These are phyloP conservation scores for Erebia epiphron DNA, from an alignment of 2,888 invertebrate genomes.

Conservation along the genomic window DNA sequence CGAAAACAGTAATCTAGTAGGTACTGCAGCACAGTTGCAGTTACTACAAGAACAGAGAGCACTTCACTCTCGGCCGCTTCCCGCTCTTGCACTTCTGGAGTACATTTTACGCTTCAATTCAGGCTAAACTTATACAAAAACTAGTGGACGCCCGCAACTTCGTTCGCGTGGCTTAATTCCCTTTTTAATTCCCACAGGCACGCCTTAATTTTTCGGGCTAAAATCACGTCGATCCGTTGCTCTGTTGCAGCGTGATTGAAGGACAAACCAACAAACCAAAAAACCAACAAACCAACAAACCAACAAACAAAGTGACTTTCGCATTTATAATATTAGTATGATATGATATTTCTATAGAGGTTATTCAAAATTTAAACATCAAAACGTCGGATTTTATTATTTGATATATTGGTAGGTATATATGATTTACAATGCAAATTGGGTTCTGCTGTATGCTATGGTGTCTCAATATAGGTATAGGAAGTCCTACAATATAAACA, in stretches of 20 bases:
- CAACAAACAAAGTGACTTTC: no score
- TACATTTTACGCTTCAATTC: conserved; percentile 18
- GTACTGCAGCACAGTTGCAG: conserved; percentile 11
- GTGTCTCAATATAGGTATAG: no score
- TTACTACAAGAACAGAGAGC: conserved; percentile 4
- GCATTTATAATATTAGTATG: no score
- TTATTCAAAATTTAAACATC: background rate
- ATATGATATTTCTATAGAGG: background rate
- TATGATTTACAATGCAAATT: background rate
- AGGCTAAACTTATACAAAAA: background rate
- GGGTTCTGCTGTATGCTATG: background rate
- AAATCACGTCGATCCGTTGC: no score
- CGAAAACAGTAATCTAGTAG: conserved; percentile 1
- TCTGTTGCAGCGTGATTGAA: no score
- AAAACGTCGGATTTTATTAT: background rate
- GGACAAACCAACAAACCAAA: no score
- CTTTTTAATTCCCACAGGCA: no score
- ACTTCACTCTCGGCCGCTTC: conserved; percentile 7
- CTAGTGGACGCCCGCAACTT: no score
- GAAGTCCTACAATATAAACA: no score
- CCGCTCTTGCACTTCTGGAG: conserved; percentile 14
- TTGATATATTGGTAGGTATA: background rate
- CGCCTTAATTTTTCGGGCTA: no score
- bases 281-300: no score
- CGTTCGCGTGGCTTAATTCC: no score